phyloP scores from a whole-genome alignment of 1,140 invertebrate species.

The Ptiloglossa arizonensis region DNA sequence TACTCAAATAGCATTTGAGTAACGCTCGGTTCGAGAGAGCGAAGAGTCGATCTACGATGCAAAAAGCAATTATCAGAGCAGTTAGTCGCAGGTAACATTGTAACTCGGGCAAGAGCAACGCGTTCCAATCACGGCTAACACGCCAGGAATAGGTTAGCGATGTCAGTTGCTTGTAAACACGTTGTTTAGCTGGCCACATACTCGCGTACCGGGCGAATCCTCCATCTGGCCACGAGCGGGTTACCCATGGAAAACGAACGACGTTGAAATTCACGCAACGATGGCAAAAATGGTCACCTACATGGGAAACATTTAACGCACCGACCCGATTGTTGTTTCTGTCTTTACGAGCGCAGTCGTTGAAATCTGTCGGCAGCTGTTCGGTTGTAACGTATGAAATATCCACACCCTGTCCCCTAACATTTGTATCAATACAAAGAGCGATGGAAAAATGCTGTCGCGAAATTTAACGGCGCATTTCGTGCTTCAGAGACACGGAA shows the following conservation, averaged over 20 bases:
- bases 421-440: too few species aligned
- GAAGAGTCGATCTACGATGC: slow-evolving; percentile 24
- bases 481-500: too few species aligned
- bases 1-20: too few species aligned
- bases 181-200: slow-evolving; percentile 56
- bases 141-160: slow-evolving; percentile 52
- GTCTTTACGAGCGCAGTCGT: background rate
- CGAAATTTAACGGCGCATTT: too few species aligned
- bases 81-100: slow-evolving; percentile 48
- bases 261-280: slow-evolving; percentile 15
- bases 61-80: slow-evolving; percentile 64
- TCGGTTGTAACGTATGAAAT: background rate
- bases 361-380: background rate
- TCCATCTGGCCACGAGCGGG: slow-evolving; percentile 37
- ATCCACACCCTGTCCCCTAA: too few species aligned
- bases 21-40: too few species aligned
- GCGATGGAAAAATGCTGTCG: too few species aligned
- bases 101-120: slow-evolving; percentile 48
- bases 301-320: slow-evolving; percentile 1
- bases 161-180: slow-evolving; percentile 64
- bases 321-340: background rate
- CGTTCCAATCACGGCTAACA: slow-evolving; percentile 60
- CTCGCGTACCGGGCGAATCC: slow-evolving; percentile 22
- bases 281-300: background rate
- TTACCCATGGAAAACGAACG: slow-evolving; percentile 35